These are phyloP conservation scores for Cordilura impudica DNA, from an alignment of 2,888 invertebrate species.

Conservation along the genomic window DNA sequence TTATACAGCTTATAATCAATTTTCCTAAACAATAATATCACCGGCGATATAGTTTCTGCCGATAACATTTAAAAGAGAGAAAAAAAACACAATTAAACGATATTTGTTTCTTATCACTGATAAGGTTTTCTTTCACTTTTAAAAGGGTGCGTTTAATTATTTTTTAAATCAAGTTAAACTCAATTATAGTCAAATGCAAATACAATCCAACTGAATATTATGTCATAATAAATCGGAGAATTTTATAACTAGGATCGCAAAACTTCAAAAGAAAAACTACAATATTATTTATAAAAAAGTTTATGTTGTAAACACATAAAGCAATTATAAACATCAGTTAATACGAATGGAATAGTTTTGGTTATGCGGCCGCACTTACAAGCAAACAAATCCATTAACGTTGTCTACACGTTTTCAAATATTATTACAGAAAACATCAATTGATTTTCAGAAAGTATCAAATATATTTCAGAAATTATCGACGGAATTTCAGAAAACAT, in stretches of 20 bases:
- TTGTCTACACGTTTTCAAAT: too few relatives aligned
- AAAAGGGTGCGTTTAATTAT: constrained; percentile 31
- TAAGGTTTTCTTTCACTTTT: neutral
- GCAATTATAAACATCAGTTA: constrained; percentile 28
- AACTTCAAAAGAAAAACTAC: constrained; percentile 34
- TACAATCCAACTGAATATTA: neutral
- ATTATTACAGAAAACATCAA: too few relatives aligned
- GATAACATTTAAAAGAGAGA: too few relatives aligned
- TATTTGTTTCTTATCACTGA: neutral
- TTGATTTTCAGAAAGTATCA: too few relatives aligned
- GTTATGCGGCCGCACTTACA: constrained; percentile 4
- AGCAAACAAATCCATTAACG: neutral
- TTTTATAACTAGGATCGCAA: constrained; percentile 30
- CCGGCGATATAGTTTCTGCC: too few relatives aligned
- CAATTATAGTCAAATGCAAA: neutral
- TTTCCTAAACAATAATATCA: too few relatives aligned
- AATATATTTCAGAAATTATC: too few relatives aligned
- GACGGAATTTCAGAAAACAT: too few relatives aligned
- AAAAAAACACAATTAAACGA: too few relatives aligned
- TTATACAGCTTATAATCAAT: too few relatives aligned
- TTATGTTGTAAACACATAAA: constrained; percentile 38
- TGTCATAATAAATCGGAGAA: constrained; percentile 23
- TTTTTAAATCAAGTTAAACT: constrained; percentile 35
- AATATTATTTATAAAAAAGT: neutral
- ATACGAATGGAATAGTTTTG: constrained; percentile 3